A percentile compares a stretch with the other conserved stretches of the same genome.
These are phyloP conservation scores for Tragelaphus strepsiceros DNA, from an alignment of 2,113 vertebrate genomes.

Conservation along the genomic window DNA sequence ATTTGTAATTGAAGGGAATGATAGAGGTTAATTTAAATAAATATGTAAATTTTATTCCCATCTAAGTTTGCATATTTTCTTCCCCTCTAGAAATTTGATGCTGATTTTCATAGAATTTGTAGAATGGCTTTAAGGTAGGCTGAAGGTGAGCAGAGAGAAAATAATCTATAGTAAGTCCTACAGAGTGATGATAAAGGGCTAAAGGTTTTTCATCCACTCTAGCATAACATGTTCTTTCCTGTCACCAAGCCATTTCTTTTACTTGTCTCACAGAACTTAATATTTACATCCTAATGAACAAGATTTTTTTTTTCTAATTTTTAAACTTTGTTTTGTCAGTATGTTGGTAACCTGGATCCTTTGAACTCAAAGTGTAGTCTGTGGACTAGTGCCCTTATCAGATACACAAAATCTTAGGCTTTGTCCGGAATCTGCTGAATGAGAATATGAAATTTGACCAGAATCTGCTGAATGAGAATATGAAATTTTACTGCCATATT, in stretches of 20 bases:
- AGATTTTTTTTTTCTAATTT: background rate
- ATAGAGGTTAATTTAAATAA: background rate
- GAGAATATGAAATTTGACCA: too few relatives aligned
- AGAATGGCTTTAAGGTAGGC: background rate
- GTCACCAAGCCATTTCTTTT: background rate
- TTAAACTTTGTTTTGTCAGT: background rate
- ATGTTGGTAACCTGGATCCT: background rate
- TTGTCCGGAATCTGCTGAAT: background rate
- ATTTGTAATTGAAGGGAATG: background rate
- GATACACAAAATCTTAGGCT: background rate
- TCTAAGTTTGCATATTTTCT: background rate
- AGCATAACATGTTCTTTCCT: background rate
- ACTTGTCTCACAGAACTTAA: background rate
- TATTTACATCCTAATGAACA: background rate
- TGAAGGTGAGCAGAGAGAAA: background rate
- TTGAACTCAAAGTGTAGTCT: background rate
- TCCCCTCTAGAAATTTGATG: background rate
- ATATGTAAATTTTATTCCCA: background rate
- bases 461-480: background rate
- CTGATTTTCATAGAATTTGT: background rate
- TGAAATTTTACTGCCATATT: background rate
- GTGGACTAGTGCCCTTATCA: background rate
- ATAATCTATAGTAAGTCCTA: background rate
- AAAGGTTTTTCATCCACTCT: background rate
- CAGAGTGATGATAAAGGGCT: background rate